Conservation (phyloP, 2,113 vertebrate genomes). For the Solenodon paradoxus region DNA sequence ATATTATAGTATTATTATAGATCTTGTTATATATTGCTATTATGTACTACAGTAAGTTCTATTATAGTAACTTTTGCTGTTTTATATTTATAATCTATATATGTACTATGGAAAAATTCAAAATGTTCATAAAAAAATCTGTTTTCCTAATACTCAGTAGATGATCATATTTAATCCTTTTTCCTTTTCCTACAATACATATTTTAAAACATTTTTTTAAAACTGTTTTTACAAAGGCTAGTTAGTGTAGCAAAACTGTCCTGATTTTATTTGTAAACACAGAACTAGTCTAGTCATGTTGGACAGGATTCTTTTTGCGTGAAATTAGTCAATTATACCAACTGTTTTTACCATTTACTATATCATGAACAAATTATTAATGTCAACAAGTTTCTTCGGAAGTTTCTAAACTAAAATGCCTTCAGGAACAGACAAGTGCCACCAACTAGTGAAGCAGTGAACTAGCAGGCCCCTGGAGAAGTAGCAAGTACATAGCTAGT, state of each 20-base stretch:
- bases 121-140: slow-evolving; percentile 29
- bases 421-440: background rate
- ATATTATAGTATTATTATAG: background rate
- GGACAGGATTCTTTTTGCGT: too few species aligned
- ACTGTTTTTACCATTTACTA: too few species aligned
- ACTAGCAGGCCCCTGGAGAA: background rate
- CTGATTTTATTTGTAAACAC: too few species aligned
- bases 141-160: background rate
- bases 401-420: background rate
- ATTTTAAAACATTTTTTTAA: slow-evolving; percentile 32
- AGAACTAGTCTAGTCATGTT: too few species aligned
- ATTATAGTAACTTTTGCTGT: background rate
- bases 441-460: background rate
- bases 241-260: too few species aligned
- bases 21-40: background rate
- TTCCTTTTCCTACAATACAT: background rate
- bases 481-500: background rate
- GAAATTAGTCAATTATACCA: too few species aligned
- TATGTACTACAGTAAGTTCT: background rate
- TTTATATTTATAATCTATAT: slow-evolving; percentile 4
- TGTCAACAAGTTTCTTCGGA: background rate
- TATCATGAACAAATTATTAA: too few species aligned
- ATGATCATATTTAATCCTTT: background rate
- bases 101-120: background rate
- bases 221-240: slow-evolving; percentile 2